Evolutionary conservation across 2,888 invertebrate species (phyloP).

Genomic region (Lithosia quadra): DNA sequence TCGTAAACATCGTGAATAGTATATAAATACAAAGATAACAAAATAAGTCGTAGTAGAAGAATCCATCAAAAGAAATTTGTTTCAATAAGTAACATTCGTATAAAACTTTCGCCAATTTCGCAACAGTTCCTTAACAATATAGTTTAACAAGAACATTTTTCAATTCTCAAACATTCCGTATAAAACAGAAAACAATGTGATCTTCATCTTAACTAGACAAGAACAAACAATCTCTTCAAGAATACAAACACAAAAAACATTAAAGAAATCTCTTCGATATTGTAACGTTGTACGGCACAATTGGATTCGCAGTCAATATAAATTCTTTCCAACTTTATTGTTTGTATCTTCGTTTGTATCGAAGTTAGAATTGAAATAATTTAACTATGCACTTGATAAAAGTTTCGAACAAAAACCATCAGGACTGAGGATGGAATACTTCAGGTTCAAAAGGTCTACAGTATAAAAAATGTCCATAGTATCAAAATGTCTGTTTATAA

Average conservation of each 20-base stretch:
- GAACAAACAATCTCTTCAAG: not conserved
- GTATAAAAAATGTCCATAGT: too few relatives aligned
- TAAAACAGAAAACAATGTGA: not conserved
- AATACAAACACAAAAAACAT: constrained; percentile 5
- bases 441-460: too few relatives aligned
- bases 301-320: constrained; percentile 8
- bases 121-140: not conserved
- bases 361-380: not conserved
- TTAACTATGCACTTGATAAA: not conserved
- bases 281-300: not conserved
- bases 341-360: not conserved
- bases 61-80: not conserved
- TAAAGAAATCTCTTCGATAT: constrained; percentile 5
- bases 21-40: too few relatives aligned
- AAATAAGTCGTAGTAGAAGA: not conserved
- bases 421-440: not conserved
- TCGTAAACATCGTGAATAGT: too few relatives aligned
- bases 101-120: not conserved
- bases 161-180: not conserved
- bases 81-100: not conserved
- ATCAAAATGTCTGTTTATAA: too few relatives aligned
- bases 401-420: not conserved
- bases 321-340: constrained; percentile 4
- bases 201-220: not conserved
- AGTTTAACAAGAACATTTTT: not conserved